phyloP scores from a whole-genome alignment of 1,140 invertebrate species.

The Drosophila nikananu region DNA sequence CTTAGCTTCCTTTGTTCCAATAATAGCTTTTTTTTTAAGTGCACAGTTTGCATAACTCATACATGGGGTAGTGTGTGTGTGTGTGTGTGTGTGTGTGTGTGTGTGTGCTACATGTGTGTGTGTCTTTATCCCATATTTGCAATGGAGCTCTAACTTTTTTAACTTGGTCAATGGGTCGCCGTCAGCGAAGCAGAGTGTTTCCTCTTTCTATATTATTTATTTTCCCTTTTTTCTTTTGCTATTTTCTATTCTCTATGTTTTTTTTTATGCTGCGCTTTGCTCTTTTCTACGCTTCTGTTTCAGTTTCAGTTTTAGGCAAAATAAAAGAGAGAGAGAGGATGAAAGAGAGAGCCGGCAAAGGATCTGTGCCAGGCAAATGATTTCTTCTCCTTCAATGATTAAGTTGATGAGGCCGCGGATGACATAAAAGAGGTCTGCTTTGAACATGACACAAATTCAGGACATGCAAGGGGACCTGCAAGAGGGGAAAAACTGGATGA shows the following conservation, averaged over 20 bases:
- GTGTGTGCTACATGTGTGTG: conserved; percentile 9
- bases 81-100: background rate
- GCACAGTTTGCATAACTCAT: conserved; percentile 62
- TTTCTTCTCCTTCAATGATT: conserved; percentile 47
- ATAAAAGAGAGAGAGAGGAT: background rate
- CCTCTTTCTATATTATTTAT: conserved; percentile 44
- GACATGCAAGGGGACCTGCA: conserved; percentile 4
- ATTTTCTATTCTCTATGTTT: background rate
- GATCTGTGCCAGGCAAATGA: conserved; percentile 41
- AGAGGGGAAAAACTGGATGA: background rate
- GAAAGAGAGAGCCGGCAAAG: conserved; percentile 14
- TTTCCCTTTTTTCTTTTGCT: conserved; percentile 15
- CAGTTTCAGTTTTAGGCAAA: conserved; percentile 14
- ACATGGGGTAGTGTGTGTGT: background rate
- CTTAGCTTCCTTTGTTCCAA: background rate
- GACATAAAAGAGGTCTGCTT: conserved; percentile 36
- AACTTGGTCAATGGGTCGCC: conserved; percentile 81
- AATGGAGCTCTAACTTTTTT: conserved; percentile 51
- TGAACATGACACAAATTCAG: conserved; percentile 44
- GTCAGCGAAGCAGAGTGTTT: conserved; percentile 56
- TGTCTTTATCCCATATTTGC: conserved; percentile 32
- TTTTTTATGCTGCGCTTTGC: conserved; percentile 8
- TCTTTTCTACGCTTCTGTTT: conserved; percentile 18
- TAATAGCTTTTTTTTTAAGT: background rate
- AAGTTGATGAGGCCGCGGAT: conserved; percentile 41